Conservation (phyloP, 2,113 vertebrate species). For the Pangasianodon gigas region DNA sequence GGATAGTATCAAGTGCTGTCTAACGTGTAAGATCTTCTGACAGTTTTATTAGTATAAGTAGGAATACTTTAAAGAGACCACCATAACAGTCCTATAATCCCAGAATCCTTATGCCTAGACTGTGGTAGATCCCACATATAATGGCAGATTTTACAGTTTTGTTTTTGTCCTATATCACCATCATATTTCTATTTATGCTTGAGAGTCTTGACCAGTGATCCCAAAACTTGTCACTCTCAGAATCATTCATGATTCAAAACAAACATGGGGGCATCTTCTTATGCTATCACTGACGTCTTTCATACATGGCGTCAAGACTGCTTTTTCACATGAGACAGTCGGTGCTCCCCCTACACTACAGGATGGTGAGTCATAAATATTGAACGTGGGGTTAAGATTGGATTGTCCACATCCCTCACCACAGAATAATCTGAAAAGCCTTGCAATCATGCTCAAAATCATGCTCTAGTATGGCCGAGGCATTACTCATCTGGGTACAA, state of each 20-base stretch:
- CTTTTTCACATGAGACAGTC: background rate
- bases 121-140: background rate
- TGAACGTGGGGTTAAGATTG: background rate
- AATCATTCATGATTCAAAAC: background rate
- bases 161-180: background rate
- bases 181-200: background rate
- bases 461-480: background rate
- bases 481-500: background rate
- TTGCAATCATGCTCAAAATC: too few relatives aligned
- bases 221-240: background rate
- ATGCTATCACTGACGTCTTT: background rate
- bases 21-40: background rate
- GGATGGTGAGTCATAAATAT: background rate
- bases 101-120: background rate
- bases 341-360: background rate
- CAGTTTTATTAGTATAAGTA: background rate
- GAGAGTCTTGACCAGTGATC: background rate
- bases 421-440: background rate
- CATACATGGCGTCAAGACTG: background rate
- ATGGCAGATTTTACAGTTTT: background rate
- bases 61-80: conserved; percentile 14
- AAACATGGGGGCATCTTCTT: background rate
- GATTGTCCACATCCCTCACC: background rate
- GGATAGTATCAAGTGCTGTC: conserved; percentile 28
- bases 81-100: conserved; percentile 1